Evolutionary conservation across 2,888 invertebrate genomes (phyloP).

Genomic region (Heliconius charithonia): DNA sequence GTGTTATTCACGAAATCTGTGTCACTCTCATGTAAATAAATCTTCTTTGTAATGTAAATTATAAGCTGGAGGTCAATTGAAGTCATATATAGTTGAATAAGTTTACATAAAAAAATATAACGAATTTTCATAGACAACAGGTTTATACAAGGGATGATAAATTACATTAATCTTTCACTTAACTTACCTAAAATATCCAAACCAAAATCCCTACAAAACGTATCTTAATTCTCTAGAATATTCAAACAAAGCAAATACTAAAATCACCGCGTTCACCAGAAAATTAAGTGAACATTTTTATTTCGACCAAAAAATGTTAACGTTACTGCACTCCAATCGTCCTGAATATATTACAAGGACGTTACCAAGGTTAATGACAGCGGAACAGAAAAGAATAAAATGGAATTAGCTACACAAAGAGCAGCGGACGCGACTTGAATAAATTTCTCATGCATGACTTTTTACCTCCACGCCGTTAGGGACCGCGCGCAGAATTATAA

Average conservation of each 20-base stretch:
- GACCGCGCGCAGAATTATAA: conserved; percentile 44
- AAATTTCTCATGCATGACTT: conserved; percentile 67
- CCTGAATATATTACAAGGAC: conserved; percentile 56
- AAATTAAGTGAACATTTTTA: conserved; percentile 28
- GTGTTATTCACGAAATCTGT: too few species aligned
- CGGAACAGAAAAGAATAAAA: conserved; percentile 66
- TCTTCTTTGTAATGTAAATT: too few species aligned
- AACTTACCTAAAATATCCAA: not conserved
- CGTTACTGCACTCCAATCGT: conserved; percentile 49
- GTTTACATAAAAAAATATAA: too few species aligned
- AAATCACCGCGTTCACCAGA: conserved; percentile 15
- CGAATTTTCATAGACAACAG: not conserved
- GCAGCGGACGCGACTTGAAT: conserved; percentile 62
- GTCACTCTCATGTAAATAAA: too few species aligned
- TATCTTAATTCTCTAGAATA: not conserved
- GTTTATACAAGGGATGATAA: not conserved
- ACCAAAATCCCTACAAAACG: not conserved
- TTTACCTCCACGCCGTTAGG: conserved; percentile 52
- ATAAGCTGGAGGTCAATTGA: too few species aligned
- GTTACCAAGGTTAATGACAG: conserved; percentile 58
- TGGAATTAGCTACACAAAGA: conserved; percentile 73
- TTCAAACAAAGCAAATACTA: not conserved
- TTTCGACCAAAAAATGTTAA: conserved; percentile 25
- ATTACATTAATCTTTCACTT: not conserved
- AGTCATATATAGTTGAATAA: too few species aligned